A percentile compares a stretch with the other conserved stretches of the same genome.
Conservation (phyloP, 1,140 invertebrate genomes). For the Proales similis region DNA sequence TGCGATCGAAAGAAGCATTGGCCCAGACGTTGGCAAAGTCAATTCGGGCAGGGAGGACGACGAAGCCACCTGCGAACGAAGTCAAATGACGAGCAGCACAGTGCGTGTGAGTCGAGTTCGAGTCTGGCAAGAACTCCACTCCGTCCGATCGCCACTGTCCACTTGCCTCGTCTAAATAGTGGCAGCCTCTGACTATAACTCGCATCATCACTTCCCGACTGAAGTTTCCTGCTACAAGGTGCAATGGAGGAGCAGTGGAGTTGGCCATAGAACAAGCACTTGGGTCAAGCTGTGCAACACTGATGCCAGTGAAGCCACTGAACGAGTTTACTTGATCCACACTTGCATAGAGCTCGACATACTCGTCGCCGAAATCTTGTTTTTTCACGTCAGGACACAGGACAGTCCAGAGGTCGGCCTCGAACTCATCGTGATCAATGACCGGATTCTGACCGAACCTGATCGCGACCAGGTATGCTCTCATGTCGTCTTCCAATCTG, state of each 20-base stretch:
- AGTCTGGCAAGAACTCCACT: slow-evolving; percentile 39
- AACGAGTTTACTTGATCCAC: not conserved
- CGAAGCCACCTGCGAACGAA: slow-evolving; percentile 51
- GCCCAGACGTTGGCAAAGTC: slow-evolving; percentile 52
- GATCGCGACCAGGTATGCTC: not conserved
- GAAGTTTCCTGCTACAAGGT: slow-evolving; percentile 41
- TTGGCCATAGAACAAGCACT: too few species aligned
- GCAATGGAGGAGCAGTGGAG: too few species aligned
- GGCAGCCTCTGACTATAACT: slow-evolving; percentile 39
- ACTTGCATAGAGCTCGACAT: too few species aligned
- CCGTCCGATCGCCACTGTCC: slow-evolving; percentile 42
- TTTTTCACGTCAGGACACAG: slow-evolving; percentile 15
- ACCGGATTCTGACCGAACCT: not conserved
- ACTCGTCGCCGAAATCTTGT: too few species aligned
- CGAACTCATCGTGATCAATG: not conserved
- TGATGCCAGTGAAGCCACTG: slow-evolving; percentile 9
- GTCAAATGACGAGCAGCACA: slow-evolving; percentile 51
- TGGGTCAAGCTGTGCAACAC: slow-evolving; percentile 1
- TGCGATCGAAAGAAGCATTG: slow-evolving; percentile 56
- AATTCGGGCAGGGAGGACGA: slow-evolving; percentile 51
- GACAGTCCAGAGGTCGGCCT: slow-evolving; percentile 22
- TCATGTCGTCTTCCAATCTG: not conserved
- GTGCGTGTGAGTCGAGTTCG: slow-evolving; percentile 39
- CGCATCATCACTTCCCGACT: slow-evolving; percentile 38
- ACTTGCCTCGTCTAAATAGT: slow-evolving; percentile 39